Conservation (phyloP, 2,888 invertebrate species). For the Zygogramma bicolorata region DNA sequence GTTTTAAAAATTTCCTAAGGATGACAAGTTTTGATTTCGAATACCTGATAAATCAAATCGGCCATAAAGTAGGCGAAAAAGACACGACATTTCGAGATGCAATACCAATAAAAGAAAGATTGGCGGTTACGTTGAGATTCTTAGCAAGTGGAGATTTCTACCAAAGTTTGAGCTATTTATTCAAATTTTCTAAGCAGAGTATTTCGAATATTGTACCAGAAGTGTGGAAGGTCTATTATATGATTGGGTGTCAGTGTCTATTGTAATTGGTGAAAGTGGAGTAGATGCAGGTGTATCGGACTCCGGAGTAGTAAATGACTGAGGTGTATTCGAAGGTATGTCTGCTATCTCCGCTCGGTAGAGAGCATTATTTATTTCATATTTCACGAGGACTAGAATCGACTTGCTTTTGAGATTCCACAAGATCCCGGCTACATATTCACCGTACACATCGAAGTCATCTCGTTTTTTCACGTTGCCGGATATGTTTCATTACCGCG, state of each 20-base stretch:
- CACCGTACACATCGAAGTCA: constrained; percentile 32
- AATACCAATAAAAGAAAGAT: constrained; percentile 29
- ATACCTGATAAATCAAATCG: constrained; percentile 36
- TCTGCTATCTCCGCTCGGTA: too few species aligned
- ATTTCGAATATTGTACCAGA: too few species aligned
- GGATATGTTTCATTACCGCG: constrained; percentile 33
- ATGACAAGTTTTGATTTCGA: constrained; percentile 34
- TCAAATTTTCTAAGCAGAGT: too few species aligned
- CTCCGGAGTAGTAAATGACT: constrained; percentile 19
- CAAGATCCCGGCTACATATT: constrained; percentile 22
- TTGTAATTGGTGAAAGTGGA: constrained; percentile 21
- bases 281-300: constrained; percentile 15
- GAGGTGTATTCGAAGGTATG: constrained; percentile 21
- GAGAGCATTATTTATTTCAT: constrained; percentile 30
- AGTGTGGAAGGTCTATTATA: constrained; percentile 17
- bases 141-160: not conserved
- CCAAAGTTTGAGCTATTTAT: too few species aligned
- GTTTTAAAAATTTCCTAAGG: constrained; percentile 21
- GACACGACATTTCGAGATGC: constrained; percentile 35
- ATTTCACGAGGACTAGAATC: constrained; percentile 17
- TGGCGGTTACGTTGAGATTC: constrained; percentile 5
- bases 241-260: constrained; percentile 17
- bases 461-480: constrained; percentile 37
- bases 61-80: constrained; percentile 32
- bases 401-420: not conserved